Evolutionary conservation across 2,113 vertebrate genomes (phyloP).

Genomic region (Ifrita kowaldi): DNA sequence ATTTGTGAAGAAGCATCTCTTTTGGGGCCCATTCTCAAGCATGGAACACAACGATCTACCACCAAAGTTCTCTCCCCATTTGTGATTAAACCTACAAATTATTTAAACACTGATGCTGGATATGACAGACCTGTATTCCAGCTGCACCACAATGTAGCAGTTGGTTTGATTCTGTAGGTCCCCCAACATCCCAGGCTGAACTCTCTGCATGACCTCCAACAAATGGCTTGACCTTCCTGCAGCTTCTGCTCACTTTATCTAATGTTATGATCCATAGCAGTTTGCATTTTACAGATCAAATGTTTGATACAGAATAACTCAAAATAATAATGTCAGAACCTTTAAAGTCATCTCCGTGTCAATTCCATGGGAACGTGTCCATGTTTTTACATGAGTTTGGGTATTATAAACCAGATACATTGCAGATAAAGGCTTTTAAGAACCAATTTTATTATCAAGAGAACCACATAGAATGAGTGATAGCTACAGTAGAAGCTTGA

Average conservation of each 20-base stretch:
- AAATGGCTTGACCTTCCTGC: neutral
- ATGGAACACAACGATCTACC: neutral
- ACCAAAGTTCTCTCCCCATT: neutral
- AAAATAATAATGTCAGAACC: neutral
- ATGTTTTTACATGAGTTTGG: neutral
- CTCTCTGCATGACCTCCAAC: neutral
- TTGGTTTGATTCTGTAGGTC: neutral
- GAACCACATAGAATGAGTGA: neutral
- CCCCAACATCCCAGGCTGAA: neutral
- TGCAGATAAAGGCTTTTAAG: neutral
- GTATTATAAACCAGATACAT: neutral
- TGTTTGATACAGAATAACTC: neutral
- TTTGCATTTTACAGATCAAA: neutral
- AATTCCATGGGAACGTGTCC: neutral
- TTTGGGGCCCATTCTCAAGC: neutral
- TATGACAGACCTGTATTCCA: neutral
- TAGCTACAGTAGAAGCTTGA: neutral
- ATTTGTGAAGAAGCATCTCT: neutral
- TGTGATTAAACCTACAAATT: neutral
- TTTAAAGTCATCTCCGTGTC: neutral
- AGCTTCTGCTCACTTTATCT: neutral
- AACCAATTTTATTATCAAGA: neutral
- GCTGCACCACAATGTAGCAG: neutral
- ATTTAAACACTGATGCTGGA: neutral
- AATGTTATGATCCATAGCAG: neutral